Base-by-base conservation (phyloP, 2,797 vertebrate species). In the Clamator glandarius region DNA sequence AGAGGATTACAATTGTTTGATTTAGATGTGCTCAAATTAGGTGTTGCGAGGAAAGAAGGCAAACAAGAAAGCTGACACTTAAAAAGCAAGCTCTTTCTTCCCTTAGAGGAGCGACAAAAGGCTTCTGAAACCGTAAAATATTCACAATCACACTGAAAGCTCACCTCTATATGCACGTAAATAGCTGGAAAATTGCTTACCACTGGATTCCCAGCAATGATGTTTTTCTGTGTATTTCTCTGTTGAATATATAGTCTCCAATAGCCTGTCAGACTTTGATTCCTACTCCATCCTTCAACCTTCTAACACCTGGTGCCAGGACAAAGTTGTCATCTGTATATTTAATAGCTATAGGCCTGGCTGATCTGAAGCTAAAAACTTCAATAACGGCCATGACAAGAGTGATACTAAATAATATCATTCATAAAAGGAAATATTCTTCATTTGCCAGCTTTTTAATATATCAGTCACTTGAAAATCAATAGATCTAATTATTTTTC, bases 81-180 rank as follows among this genome's bases (percentile, higher is more conserved):
- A n/a, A 82, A 64, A 68, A 70, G 13, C 4, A 59, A 54, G 2
- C 9, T n/a, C 18, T 59, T 21, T 70, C 18, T 42, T 77, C 44
- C 35, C 6, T 12, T 44, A 8, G 1, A 88, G 7, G 12, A 79
- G 21, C 9, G 5, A 5, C 31, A 9, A 79, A 66, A 57, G 18
- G 6, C 3, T 74, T 76, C 44, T 48, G 21, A 63, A 44, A 3
- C 3, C 42, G 81, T 50, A 28, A 76, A 50, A 64, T 2, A 54
- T 18, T 42, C 42, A 19, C 4, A 66, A 13, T 57, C n/a, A 55
- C 42, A 28, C 12, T 46, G 50, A 61, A 58, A 63, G 21, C 6
- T 73, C 7, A 10, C 18, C 2, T 42, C 23, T 24, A 7, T 2
- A 1, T 8, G 11, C 21, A n/a, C 3, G 9, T 2, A 23, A 2